A percentile compares a stretch with the other conserved stretches of the same genome.
Conservation (phyloP, 2,888 invertebrate genomes). For the Globia sparganii region DNA sequence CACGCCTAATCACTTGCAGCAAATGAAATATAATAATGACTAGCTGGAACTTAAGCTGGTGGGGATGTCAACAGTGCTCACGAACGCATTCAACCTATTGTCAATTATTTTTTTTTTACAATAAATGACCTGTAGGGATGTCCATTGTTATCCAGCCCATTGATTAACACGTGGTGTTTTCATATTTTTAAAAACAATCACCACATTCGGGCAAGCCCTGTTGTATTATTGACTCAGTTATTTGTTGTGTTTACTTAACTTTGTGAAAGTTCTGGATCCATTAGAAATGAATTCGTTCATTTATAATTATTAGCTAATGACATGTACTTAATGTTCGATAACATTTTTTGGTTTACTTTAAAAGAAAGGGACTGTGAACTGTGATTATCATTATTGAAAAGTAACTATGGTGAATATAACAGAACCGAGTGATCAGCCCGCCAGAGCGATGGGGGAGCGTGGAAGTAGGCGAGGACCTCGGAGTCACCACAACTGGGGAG, state of each 20-base stretch:
- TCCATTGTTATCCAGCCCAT: conserved; percentile 57
- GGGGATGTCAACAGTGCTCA: conserved; percentile 26
- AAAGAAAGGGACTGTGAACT: conserved; percentile 17
- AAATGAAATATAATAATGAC: conserved; percentile 46
- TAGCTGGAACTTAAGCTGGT: conserved; percentile 42
- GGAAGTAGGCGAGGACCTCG: conserved; percentile 58
- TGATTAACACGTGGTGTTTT: conserved; percentile 53
- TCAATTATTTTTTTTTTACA: conserved; percentile 60
- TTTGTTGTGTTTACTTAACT: conserved; percentile 28
- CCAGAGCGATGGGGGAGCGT: conserved; percentile 56
- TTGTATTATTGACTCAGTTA: conserved; percentile 17
- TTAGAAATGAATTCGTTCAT: conserved; percentile 33
- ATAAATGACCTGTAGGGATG: conserved; percentile 37
- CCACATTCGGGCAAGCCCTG: conserved; percentile 16
- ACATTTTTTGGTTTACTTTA: conserved; percentile 32
- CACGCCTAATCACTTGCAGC: conserved; percentile 33
- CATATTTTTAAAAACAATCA: conserved; percentile 53
- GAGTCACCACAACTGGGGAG: conserved; percentile 72
- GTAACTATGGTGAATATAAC: conserved; percentile 75
- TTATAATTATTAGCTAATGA: conserved; percentile 51
- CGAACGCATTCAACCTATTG: conserved; percentile 57
- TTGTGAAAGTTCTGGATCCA: conserved; percentile 8
- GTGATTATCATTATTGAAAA: conserved; percentile 26
- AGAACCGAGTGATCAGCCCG: conserved; percentile 60
- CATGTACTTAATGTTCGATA: conserved; percentile 20